Conservation (phyloP, 2,888 invertebrate species). For the Drosophila greeni region DNA sequence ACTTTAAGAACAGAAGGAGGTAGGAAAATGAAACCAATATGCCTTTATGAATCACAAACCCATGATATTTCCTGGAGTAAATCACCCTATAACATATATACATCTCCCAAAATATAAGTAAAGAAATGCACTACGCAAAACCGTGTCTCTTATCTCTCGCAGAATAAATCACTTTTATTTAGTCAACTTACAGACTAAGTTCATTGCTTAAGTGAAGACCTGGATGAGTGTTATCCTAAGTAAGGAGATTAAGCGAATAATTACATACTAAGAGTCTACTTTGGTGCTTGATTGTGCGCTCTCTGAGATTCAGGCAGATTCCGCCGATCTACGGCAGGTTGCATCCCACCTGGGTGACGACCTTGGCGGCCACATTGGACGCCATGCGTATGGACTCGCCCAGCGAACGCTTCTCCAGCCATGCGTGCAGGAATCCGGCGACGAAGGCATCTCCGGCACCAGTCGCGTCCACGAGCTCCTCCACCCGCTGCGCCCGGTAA, state of each 20-base stretch:
- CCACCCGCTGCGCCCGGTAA: constrained; percentile 77
- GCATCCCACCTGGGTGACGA: constrained; percentile 80
- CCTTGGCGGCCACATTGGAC: constrained; percentile 78
- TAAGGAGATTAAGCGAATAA: constrained; percentile 10
- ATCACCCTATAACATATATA: background rate
- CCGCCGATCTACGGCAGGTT: constrained; percentile 75
- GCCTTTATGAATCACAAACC: background rate
- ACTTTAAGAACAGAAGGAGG: too few relatives aligned
- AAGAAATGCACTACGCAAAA: background rate
- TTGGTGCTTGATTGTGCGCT: constrained; percentile 39
- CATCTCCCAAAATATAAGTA: background rate
- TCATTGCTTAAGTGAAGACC: constrained; percentile 30
- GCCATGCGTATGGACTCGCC: constrained; percentile 79
- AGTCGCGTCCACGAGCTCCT: constrained; percentile 80
- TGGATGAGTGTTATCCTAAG: constrained; percentile 3
- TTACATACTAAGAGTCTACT: constrained; percentile 33
- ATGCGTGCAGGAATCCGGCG: constrained; percentile 81
- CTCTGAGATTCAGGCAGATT: background rate
- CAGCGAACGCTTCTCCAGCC: constrained; percentile 77
- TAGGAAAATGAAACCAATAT: too few relatives aligned
- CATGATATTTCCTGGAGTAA: background rate
- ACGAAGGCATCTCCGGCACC: constrained; percentile 83
- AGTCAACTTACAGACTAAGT: constrained; percentile 29
- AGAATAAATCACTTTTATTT: constrained; percentile 11
- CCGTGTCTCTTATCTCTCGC: background rate